Evolutionary conservation across 2,113 vertebrate species (phyloP), one percentile per base, ranked within the genome.

Genomic region (Lamprotornis superbus): DNA sequence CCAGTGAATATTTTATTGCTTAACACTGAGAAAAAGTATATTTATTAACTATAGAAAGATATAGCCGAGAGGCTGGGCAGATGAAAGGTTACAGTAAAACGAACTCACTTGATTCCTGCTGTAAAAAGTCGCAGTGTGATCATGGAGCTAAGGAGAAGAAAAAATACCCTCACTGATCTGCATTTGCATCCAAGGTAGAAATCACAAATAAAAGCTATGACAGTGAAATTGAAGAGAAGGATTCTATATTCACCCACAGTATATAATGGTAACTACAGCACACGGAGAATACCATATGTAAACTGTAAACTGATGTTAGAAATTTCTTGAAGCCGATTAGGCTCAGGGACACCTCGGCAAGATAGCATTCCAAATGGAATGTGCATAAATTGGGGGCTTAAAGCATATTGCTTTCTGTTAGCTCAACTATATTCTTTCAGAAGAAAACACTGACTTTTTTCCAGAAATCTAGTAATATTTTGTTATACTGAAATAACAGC

Each of bases 1-100:
- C 98, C 98, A 98, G 98, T 99, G 98, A 99, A 99, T 99, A 99
- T 99, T 99, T 98, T 98, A 99, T 98, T 98, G 96, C 97, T 97
- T 98, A 98, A 97, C 98, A 98, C 97, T 85, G 91, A 94, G 95
- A 79, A 89, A 97, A 97, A 95, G 94, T 96, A 98, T 98, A 98
- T 99, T 99, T 99, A 99, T 99, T 98, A 98, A 98, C 98, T 98
- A 97, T 88, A 98, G 98, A 98, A 98, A 98, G 98, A 98, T 97
- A 98, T 87, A 96, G 98, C 97, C 94, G 27, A 96, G 97, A 97
- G 97, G 94, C 96, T 87, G 90, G 96, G 95, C 87, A 91, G 93
- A 97, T 94, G 95, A 95, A 95, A 95, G 93, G 96, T 93, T 96
- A 95, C 75, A 49, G 67, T 69, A 83, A 94, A 86, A 81, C 0